Conservation (phyloP, 2,888 invertebrate species). For the Crocallis elinguaria region DNA sequence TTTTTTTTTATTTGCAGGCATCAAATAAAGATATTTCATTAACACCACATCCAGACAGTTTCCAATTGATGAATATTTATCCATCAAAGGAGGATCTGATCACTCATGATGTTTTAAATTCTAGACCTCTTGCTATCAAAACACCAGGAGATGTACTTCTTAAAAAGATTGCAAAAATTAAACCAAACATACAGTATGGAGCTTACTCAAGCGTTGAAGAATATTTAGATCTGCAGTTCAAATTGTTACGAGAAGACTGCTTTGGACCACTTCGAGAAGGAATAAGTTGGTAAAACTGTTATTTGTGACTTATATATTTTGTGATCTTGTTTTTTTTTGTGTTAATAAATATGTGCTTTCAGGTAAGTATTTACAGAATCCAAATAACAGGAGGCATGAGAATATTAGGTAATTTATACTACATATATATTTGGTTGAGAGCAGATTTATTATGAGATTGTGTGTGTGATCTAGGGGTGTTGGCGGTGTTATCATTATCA, state of each 20-base stretch:
- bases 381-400: constrained; percentile 67
- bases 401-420: constrained; percentile 71
- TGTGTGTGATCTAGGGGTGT: too few relatives aligned
- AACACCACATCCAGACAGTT: too few relatives aligned
- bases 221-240: constrained; percentile 92
- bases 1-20: too few relatives aligned
- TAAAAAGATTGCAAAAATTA: constrained; percentile 61
- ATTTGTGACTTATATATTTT: background rate
- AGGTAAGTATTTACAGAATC: constrained; percentile 81
- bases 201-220: constrained; percentile 87
- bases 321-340: background rate
- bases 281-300: constrained; percentile 71
- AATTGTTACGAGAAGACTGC: constrained; percentile 92
- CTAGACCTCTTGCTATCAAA: too few relatives aligned
- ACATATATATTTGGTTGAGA: too few relatives aligned
- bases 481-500: too few relatives aligned
- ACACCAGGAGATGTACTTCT: too few relatives aligned
- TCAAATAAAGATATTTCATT: too few relatives aligned
- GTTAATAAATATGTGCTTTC: constrained; percentile 30
- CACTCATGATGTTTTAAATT: too few relatives aligned
- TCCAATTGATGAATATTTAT: too few relatives aligned
- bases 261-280: constrained; percentile 89
- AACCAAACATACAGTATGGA: constrained; percentile 85
- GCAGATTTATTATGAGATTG: too few relatives aligned
- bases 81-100: too few relatives aligned